These are phyloP conservation scores for Conus betulinus DNA, from an alignment of 1,140 invertebrate genomes.

Conservation along the genomic window DNA sequence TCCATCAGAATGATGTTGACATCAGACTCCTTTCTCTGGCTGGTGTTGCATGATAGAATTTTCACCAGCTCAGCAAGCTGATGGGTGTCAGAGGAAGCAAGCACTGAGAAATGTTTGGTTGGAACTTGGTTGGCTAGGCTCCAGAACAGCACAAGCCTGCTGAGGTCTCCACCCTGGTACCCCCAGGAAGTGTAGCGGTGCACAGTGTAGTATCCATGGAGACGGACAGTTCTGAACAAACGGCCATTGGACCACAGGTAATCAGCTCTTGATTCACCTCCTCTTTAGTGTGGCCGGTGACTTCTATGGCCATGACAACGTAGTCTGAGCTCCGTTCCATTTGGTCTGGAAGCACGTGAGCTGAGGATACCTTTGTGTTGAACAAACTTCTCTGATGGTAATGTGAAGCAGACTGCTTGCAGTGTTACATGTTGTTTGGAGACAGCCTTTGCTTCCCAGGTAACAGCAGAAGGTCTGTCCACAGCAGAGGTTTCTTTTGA, in stretches of 20 bases:
- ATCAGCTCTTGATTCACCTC: background rate
- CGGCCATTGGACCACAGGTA: background rate
- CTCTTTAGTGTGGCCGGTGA: background rate
- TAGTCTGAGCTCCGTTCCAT: background rate
- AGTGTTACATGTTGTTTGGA: background rate
- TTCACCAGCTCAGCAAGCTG: slow-evolving; percentile 17
- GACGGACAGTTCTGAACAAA: background rate
- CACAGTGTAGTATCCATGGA: background rate
- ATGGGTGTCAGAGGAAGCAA: slow-evolving; percentile 20
- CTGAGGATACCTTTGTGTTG: background rate
- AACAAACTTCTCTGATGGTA: background rate
- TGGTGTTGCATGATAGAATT: slow-evolving; percentile 24
- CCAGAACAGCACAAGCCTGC: slow-evolving; percentile 30
- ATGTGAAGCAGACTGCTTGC: background rate
- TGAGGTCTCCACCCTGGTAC: slow-evolving; percentile 31
- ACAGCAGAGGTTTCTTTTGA: background rate
- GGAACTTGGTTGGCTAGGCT: background rate
- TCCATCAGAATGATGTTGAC: slow-evolving; percentile 34
- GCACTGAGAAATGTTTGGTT: slow-evolving; percentile 7
- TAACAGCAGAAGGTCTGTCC: background rate
- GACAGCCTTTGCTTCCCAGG: background rate
- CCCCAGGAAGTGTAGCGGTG: background rate
- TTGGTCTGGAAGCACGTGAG: background rate
- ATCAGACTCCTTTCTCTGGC: slow-evolving; percentile 11
- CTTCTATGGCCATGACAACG: slow-evolving; percentile 2